Evolutionary conservation across 2,888 invertebrate genomes (phyloP).

Genomic region (Reticulitermes lucifugus): DNA sequence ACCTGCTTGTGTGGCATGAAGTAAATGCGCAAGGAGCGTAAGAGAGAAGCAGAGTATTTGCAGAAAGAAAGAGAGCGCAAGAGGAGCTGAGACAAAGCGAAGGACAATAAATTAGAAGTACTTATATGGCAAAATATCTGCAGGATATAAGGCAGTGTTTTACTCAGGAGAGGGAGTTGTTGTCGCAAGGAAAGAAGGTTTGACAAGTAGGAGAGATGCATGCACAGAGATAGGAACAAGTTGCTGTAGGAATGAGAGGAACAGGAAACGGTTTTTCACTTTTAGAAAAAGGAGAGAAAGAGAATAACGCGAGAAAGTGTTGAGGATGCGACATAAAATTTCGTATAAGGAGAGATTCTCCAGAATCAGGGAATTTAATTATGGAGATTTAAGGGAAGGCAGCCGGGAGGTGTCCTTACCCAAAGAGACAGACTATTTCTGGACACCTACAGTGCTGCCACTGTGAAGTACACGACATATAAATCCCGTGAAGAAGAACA

Average conservation of each 20-base stretch:
- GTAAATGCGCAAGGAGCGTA: background rate
- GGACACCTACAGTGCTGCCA: background rate
- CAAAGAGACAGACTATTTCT: background rate
- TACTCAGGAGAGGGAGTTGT: background rate
- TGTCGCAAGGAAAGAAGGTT: background rate
- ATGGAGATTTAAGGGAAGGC: constrained; percentile 45
- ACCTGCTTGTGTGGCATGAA: background rate
- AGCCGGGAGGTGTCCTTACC: background rate
- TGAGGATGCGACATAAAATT: constrained; percentile 17
- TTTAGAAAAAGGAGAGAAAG: background rate
- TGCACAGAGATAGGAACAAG: constrained; percentile 27
- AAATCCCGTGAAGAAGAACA: too few relatives aligned
- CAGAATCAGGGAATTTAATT: constrained; percentile 41
- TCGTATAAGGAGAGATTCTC: background rate
- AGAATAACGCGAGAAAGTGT: background rate
- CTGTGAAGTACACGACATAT: background rate
- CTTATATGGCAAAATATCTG: background rate
- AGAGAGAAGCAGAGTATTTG: background rate
- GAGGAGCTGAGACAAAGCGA: background rate
- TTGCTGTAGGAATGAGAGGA: background rate
- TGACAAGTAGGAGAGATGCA: constrained; percentile 6
- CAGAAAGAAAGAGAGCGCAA: background rate
- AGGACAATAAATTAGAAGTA: constrained; percentile 14
- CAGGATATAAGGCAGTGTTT: constrained; percentile 25
- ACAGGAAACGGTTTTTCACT: background rate